Evolutionary conservation across 2,113 vertebrate genomes (phyloP).

Genomic region (Scopus umbretta): DNA sequence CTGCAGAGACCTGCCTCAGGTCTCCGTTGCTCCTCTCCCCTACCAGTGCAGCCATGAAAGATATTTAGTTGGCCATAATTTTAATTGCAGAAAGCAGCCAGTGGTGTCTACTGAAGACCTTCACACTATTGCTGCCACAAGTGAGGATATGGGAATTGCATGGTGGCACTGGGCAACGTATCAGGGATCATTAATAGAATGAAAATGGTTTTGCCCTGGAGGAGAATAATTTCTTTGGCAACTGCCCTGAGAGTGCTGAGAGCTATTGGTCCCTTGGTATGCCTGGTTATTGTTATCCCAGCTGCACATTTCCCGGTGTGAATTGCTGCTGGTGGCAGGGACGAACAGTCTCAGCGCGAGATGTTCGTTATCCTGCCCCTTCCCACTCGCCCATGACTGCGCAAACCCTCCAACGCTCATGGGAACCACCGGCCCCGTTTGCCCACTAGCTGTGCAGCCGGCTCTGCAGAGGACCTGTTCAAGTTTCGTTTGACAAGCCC

Average conservation of each 20-base stretch:
- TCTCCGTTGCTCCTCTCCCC: background rate
- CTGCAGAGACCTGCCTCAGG: background rate
- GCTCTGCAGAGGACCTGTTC: background rate
- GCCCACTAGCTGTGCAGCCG: background rate
- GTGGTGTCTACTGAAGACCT: background rate
- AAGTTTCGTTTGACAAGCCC: background rate
- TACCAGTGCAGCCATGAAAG: background rate
- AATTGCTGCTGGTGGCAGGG: background rate
- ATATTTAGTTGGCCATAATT: background rate
- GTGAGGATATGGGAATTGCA: fast-evolving
- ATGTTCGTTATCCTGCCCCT: background rate
- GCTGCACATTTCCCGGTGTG: fast-evolving
- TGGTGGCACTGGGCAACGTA: background rate
- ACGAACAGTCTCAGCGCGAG: background rate
- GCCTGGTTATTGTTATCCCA: background rate
- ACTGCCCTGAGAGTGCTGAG: background rate
- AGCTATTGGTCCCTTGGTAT: background rate
- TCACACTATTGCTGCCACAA: fast-evolving
- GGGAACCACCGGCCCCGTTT: fast-evolving
- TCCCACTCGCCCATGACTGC: background rate
- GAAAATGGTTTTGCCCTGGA: background rate
- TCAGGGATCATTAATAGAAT: background rate
- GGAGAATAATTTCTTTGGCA: conserved; percentile 4
- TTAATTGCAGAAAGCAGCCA: background rate
- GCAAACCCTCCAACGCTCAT: background rate